phyloP scores from a whole-genome alignment of 2,888 invertebrate genomes.

The Diabrotica balteata region DNA sequence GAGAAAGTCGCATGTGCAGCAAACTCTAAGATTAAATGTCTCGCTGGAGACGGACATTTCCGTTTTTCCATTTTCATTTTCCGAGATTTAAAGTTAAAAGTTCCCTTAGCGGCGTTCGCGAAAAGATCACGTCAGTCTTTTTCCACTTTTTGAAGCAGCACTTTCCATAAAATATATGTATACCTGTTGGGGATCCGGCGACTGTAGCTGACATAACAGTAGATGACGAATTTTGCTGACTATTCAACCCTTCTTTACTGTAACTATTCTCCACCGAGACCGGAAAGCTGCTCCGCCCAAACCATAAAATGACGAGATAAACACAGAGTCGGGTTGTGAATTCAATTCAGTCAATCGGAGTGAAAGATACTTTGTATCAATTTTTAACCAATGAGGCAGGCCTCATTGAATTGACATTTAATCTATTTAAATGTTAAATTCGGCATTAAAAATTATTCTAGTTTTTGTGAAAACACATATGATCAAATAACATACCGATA shows the following conservation, averaged over 20 bases:
- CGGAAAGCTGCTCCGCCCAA: not conserved
- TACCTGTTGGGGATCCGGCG: not conserved
- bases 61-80: too few relatives aligned
- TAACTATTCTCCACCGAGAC: not conserved
- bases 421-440: not conserved
- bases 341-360: too few relatives aligned
- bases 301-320: not conserved
- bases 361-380: not conserved
- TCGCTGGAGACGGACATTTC: too few relatives aligned
- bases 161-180: not conserved
- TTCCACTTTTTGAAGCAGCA: not conserved
- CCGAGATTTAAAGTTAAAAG: too few relatives aligned
- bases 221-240: conserved; percentile 6
- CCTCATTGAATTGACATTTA: not conserved
- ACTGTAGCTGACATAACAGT: conserved; percentile 4
- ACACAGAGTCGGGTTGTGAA: too few relatives aligned
- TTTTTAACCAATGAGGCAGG: too few relatives aligned
- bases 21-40: too few relatives aligned
- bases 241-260: conserved; percentile 5
- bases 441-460: too few relatives aligned
- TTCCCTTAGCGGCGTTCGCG: too few relatives aligned
- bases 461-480: too few relatives aligned
- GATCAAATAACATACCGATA: too few relatives aligned
- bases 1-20: too few relatives aligned
- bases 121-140: not conserved